Base-by-base conservation (phyloP, 2,113 vertebrate genomes). In the Phrynocephalus versicolor region DNA sequence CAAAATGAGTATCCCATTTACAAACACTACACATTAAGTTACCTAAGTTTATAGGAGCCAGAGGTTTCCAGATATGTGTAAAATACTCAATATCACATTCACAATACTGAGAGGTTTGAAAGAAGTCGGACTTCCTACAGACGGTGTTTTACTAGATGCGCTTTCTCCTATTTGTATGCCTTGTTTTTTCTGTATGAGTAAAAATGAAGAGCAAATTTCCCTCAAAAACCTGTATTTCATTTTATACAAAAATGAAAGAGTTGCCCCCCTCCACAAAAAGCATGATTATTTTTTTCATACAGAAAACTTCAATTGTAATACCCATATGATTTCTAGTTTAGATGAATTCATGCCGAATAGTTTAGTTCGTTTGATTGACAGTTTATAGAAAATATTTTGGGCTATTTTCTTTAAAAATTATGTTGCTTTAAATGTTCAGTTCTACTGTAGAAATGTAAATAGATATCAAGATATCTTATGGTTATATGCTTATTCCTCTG, bases 131-230 rank as follows among this genome's bases (percentile, higher is more conserved):
- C 6, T 57, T 89, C 23, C 2, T 8, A 37, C 81, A 76, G 35
- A 89, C 64, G 62, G 85, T 83, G 84, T 35, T 41, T 70, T 12
- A n/a, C 2, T 0, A 39, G 0, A 0, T 21, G 0, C 35, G 27
- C 67, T 62, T 71, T 27, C 51, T 76, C 23, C 60, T 41, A n/a
- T 27, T 84, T 9, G 0, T 21, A 39, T n/a, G 6, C 67, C 19
- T 45, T 9, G 1, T 16, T 0, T 9, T 0, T 0, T 39, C 60
- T 39, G 69, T 62, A 18, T 12, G 30, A 7, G 14, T 19, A n/a
- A 1, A 6, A 18, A 70, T 71, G 62, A 62, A 25, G 62, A 72
- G 27, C 57, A 60, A 58, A 4, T 39, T 60, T 55, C 69, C 58
- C 65, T 62, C 2, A 19, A 72, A 51, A 84, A 58, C 0, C 16